These are phyloP conservation scores for Polypedilum pembai DNA, from an alignment of 1,140 invertebrate genomes.

Conservation along the genomic window DNA sequence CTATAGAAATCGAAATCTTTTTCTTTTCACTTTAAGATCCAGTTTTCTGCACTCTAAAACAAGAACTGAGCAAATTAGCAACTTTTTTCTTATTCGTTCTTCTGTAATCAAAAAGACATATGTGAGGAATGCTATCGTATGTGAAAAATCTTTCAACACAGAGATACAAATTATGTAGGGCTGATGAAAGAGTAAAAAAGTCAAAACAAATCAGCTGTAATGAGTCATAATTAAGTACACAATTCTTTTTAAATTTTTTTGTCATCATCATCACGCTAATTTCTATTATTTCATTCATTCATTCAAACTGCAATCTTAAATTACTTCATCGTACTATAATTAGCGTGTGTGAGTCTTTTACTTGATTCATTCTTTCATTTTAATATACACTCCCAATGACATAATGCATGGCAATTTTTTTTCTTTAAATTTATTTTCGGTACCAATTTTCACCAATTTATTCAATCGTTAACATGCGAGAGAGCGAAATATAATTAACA, in stretches of 20 bases:
- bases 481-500: too few relatives aligned
- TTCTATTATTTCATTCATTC: neutral
- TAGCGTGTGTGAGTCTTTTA: neutral
- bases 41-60: neutral
- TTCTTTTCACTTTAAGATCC: neutral
- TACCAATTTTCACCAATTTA: too few relatives aligned
- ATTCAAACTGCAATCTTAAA: neutral
- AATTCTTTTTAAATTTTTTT: neutral
- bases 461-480: too few relatives aligned
- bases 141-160: neutral
- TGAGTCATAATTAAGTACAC: neutral
- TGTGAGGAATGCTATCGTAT: neutral
- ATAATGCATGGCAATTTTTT: too few relatives aligned
- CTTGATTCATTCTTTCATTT: too few relatives aligned
- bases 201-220: neutral
- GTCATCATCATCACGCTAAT: neutral
- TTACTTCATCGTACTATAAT: conserved; percentile 11
- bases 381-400: too few relatives aligned
- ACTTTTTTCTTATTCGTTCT: neutral
- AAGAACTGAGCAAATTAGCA: neutral
- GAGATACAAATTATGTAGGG: neutral
- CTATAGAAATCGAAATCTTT: neutral
- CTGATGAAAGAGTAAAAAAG: neutral
- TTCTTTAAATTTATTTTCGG: too few relatives aligned
- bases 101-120: neutral